Conservation (phyloP, 2,888 invertebrate genomes). For the Andrena bucephala region DNA sequence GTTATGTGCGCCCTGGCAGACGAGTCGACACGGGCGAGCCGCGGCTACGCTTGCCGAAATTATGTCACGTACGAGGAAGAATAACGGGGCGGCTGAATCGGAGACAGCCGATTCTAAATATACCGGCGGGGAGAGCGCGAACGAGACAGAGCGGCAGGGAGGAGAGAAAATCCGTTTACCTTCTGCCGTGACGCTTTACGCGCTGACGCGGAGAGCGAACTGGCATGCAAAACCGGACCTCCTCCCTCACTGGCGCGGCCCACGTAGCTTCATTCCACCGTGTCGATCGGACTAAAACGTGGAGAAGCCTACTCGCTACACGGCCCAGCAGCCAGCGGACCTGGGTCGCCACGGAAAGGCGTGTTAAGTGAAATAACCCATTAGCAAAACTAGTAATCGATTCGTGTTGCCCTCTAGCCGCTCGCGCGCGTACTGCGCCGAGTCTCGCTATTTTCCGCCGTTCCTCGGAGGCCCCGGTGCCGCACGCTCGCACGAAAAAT, state of each 20-base stretch:
- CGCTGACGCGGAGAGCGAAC: slow-evolving; percentile 40
- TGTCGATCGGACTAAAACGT: slow-evolving; percentile 32
- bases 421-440: slow-evolving; percentile 45
- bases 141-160: slow-evolving; percentile 14
- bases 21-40: slow-evolving; percentile 17
- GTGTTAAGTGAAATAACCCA: slow-evolving; percentile 70
- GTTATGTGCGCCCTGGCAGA: slow-evolving; percentile 45
- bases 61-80: slow-evolving; percentile 41
- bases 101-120: slow-evolving; percentile 52
- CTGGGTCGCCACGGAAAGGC: slow-evolving; percentile 56
- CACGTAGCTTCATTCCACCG: slow-evolving; percentile 57
- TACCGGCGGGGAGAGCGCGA: slow-evolving; percentile 44
- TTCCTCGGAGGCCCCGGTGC: not conserved
- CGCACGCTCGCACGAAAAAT: not conserved
- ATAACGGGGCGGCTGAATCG: slow-evolving; percentile 33
- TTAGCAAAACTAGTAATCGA: slow-evolving; percentile 67
- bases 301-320: slow-evolving; percentile 21
- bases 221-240: slow-evolving; percentile 44
- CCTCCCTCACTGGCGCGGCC: slow-evolving; percentile 28
- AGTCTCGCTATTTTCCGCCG: slow-evolving; percentile 32
- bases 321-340: slow-evolving; percentile 19
- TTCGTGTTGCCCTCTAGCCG: slow-evolving; percentile 71
- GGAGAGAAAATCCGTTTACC: slow-evolving; percentile 54
- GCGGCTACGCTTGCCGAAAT: slow-evolving; percentile 26
- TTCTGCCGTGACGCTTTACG: slow-evolving; percentile 52